These are phyloP conservation scores for Todiramphus chloris DNA, from an alignment of 2,113 vertebrate genomes.

Conservation along the genomic window DNA sequence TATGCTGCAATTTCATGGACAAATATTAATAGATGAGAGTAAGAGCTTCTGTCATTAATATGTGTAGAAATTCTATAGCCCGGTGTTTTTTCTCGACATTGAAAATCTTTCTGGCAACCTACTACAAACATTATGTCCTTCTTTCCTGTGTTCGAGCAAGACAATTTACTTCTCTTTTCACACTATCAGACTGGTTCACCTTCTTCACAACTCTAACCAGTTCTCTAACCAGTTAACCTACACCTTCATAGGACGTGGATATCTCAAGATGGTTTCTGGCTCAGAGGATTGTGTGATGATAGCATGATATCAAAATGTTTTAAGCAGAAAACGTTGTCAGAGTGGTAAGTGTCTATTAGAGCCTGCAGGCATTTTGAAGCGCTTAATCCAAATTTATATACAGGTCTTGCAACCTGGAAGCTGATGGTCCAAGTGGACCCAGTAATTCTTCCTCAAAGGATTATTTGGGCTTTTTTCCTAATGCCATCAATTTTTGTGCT, in stretches of 20 bases:
- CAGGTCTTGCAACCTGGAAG: neutral
- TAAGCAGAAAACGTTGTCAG: neutral
- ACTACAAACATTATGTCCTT: neutral
- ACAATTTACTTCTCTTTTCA: neutral
- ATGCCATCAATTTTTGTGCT: neutral
- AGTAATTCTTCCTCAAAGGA: neutral
- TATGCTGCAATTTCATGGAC: neutral
- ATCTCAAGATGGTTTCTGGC: neutral
- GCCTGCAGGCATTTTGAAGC: neutral
- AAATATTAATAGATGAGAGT: neutral
- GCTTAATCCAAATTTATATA: neutral
- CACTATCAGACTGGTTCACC: neutral
- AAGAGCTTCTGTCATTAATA: neutral
- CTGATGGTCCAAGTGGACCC: neutral
- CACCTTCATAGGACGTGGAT: neutral
- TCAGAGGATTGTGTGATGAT: neutral
- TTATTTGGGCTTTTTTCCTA: neutral
- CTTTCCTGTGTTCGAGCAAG: neutral
- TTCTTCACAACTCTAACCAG: neutral
- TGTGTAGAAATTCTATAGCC: neutral
- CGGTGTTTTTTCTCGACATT: neutral
- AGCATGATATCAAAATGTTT: neutral
- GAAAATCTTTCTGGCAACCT: neutral
- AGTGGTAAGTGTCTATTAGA: neutral
- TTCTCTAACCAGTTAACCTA: neutral